These are phyloP conservation scores for Asbolus verrucosus DNA, from an alignment of 1,140 invertebrate genomes.

Conservation along the genomic window DNA sequence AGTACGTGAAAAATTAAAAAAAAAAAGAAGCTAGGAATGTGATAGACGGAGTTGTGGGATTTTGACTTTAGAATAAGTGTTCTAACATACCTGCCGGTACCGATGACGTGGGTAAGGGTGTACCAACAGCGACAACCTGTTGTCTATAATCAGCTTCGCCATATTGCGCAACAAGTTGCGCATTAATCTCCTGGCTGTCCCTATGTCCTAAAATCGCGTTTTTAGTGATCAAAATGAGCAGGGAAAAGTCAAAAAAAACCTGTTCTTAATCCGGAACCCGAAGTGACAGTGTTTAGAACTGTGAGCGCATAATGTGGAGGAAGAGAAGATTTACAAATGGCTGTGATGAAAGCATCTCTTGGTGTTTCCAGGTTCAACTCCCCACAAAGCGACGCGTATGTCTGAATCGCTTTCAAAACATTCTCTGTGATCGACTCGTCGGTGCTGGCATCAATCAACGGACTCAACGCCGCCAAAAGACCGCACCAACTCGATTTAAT, in stretches of 20 bases:
- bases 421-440: conserved; percentile 92
- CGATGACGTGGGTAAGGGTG: conserved; percentile 87
- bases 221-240: no score
- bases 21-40: no score
- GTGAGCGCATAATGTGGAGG: conserved; percentile 95
- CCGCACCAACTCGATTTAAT: conserved; percentile 97
- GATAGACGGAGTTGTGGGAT: no score
- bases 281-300: conserved; percentile 77
- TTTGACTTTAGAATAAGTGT: no score
- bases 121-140: conserved; percentile 95
- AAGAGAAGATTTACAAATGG: conserved; percentile 93
- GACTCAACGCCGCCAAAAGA: conserved; percentile 88
- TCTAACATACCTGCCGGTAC: conserved; percentile 75
- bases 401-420: conserved; percentile 91
- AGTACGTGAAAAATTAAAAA: no score
- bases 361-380: conserved; percentile 78
- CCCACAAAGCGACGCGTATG: conserved; percentile 85
- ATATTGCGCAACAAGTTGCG: conserved; percentile 61
- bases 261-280: conserved; percentile 65
- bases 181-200: conserved; percentile 50
- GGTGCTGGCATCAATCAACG: conserved; percentile 94
- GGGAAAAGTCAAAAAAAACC: conserved; percentile 30
- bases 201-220: conserved; percentile 41
- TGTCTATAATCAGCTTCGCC: conserved; percentile 78
- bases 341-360: conserved; percentile 92